A percentile compares a stretch with the other conserved stretches of the same genome.
Evolutionary conservation across 2,113 vertebrate species (phyloP).

Genomic region (Lagenorhynchus albirostris): DNA sequence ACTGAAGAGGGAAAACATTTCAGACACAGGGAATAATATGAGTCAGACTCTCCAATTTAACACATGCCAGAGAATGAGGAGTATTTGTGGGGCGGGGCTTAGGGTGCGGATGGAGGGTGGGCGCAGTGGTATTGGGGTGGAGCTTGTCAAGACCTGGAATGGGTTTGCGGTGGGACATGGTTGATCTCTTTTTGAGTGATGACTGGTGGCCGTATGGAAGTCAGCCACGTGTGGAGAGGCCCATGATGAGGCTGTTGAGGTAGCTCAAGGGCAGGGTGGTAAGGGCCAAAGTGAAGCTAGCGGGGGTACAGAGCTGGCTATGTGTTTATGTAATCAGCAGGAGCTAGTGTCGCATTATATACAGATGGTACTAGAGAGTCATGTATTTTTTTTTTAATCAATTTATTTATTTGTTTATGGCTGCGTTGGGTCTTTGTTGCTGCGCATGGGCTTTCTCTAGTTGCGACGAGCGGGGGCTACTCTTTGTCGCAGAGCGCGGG

Average conservation of each 20-base stretch:
- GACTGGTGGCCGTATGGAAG: neutral
- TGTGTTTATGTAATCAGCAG: neutral
- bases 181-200: neutral
- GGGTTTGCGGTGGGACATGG: neutral
- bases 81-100: neutral
- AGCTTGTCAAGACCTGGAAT: neutral
- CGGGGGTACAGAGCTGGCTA: neutral
- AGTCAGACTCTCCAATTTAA: neutral
- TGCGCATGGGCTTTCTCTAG: no score
- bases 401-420: no score
- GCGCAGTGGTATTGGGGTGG: neutral
- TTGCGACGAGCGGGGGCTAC: no score
- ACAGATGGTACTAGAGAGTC: neutral
- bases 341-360: neutral
- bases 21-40: neutral
- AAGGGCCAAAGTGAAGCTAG: neutral
- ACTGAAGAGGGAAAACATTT: neutral
- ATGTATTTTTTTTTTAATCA: fast-evolving
- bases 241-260: neutral
- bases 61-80: neutral
- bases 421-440: no score
- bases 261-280: neutral
- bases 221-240: neutral
- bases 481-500: no score
- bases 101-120: neutral